Base-by-base conservation (phyloP, 2,113 vertebrate species). In the Pontoporia blainvillei region DNA sequence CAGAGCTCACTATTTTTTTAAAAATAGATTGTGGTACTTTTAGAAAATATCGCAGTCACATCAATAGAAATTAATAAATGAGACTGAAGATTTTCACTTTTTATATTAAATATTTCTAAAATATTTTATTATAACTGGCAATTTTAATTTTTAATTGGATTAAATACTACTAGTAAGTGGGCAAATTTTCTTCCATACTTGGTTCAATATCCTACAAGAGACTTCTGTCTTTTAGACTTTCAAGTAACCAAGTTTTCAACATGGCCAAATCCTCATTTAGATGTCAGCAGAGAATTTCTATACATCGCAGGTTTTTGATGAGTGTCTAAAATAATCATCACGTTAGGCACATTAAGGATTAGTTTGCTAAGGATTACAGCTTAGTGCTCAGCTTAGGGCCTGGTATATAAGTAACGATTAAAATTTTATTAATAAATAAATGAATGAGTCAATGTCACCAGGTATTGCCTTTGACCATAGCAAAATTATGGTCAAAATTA, bases 61-160 rank as follows among this genome's bases (percentile, higher is more conserved):
- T 95, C 73, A 72, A 93, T 82, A 94, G 76, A 96, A 90, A 91
- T 96, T 73, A 86, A 96, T 85, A 93, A 95, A 90, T 72, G 20
- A 15, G 27, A 76, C 41, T 93, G 73, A 90, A 18, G 10, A 62
- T 62, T 96, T 98, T 87, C 72, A 91, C 90, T 91, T 61, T 89
- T 93, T 90, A 86, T 93, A 49, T 88, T 91, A 95, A 96, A 82
- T 82, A 72, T 27, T 75, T 86, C 66, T 61, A 96, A 86, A 89
- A 86, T 83, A 96, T 61, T 92, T 96, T 78, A 91, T 95, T 97
- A 92, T 90, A 95, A 88, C 36, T 89, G 41, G n/a, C 59, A 76
- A 90, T 95, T 96, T 96, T 95, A 92, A 87, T 87, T 95, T 69
- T 15, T 46, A 61, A 96, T 46, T 62, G 87, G 66, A 69, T 95